Evolutionary conservation across 1,140 invertebrate species (phyloP).

Genomic region (Pemphigus obesinymphae): DNA sequence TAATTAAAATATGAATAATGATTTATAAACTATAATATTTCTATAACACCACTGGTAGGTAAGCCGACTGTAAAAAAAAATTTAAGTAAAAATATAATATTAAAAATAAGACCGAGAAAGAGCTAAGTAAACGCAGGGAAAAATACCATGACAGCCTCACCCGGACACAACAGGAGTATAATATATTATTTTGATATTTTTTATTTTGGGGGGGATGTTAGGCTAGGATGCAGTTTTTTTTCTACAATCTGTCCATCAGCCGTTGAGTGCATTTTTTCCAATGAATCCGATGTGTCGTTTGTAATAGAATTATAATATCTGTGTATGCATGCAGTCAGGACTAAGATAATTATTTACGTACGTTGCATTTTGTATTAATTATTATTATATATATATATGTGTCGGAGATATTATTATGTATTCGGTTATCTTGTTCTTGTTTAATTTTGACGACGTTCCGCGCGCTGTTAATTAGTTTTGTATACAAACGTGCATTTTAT

Average conservation of each 20-base stretch:
- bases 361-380: slow-evolving; percentile 40
- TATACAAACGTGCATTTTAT: slow-evolving; percentile 42
- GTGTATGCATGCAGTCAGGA: slow-evolving; percentile 34
- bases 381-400: slow-evolving; percentile 38
- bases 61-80: slow-evolving; percentile 40
- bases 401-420: slow-evolving; percentile 41
- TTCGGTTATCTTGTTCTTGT: slow-evolving; percentile 41
- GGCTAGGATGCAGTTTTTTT: slow-evolving; percentile 33
- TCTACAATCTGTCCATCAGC: slow-evolving; percentile 41
- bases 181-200: slow-evolving; percentile 38
- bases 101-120: slow-evolving; percentile 24
- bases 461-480: slow-evolving; percentile 38
- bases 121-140: slow-evolving; percentile 33
- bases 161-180: slow-evolving; percentile 33
- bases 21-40: slow-evolving; percentile 36
- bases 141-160: slow-evolving; percentile 38
- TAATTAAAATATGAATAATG: slow-evolving; percentile 31
- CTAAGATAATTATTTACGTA: slow-evolving; percentile 42
- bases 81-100: neutral
- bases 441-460: slow-evolving; percentile 40
- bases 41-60: slow-evolving; percentile 40
- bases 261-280: slow-evolving; percentile 38
- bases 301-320: slow-evolving; percentile 40
- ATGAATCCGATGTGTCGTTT: slow-evolving; percentile 35
- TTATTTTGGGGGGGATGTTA: slow-evolving; percentile 12